Percentiles rank a stretch among this genome's conserved stretches.
phyloP scores from a whole-genome alignment of 2,888 invertebrate genomes.

The Litoditis marina region DNA sequence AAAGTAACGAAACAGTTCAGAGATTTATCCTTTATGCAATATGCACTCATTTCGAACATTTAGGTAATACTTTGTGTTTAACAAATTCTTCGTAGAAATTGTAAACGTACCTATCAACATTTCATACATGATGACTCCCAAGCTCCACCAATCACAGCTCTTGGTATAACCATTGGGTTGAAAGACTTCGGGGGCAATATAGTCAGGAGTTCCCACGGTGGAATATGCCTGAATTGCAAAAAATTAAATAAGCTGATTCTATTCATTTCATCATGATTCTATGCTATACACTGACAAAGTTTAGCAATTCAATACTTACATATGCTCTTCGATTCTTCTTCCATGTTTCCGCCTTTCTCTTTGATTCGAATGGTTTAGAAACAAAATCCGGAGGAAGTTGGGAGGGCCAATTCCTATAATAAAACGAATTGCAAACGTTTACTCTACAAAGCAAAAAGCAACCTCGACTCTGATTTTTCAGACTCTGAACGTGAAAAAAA shows the following conservation, averaged over 20 bases:
- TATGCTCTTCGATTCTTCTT: conserved; percentile 84
- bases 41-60: too few species aligned
- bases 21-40: too few species aligned
- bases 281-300: background rate
- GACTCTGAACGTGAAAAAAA: too few species aligned
- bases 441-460: background rate
- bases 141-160: conserved; percentile 98
- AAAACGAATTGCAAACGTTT: background rate
- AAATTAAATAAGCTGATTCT: background rate
- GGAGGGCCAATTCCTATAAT: conserved; percentile 53
- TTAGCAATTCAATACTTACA: conserved; percentile 35
- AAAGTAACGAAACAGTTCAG: too few species aligned
- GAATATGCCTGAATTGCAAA: conserved; percentile 66
- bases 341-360: conserved; percentile 97
- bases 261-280: too few species aligned
- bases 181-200: conserved; percentile 97
- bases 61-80: too few species aligned
- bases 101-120: conserved; percentile 83
- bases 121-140: conserved; percentile 99
- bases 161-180: conserved; percentile 92
- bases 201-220: conserved; percentile 89
- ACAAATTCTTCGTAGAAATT: too few species aligned
- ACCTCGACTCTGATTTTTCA: too few species aligned
- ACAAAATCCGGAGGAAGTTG: conserved; percentile 61
- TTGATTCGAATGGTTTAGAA: conserved; percentile 84